Percentiles rank a stretch among this genome's conserved stretches.
Evolutionary conservation across 2,888 invertebrate genomes (phyloP).

Genomic region (Drosophila infuscata): DNA sequence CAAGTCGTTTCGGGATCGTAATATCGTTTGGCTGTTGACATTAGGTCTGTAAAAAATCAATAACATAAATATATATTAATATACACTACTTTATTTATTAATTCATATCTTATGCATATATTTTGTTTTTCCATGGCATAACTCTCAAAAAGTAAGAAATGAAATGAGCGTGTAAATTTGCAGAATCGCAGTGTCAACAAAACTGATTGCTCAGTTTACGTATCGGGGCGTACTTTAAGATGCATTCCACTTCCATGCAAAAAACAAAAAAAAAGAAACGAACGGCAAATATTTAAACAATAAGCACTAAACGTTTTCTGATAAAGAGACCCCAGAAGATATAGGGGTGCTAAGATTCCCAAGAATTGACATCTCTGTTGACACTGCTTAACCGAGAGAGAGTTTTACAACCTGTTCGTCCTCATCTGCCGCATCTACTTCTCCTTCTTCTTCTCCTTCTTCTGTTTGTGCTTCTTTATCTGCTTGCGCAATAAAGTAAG

Average conservation of each 20-base stretch:
- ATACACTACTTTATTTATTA: background rate
- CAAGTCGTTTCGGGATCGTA: conserved; percentile 90
- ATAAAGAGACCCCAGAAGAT: conserved; percentile 42
- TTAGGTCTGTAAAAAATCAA: conserved; percentile 87
- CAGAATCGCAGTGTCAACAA: conserved; percentile 57
- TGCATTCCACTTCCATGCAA: conserved; percentile 67
- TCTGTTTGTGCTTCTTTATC: conserved; percentile 5
- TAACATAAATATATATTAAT: conserved; percentile 5
- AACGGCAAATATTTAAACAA: conserved; percentile 65
- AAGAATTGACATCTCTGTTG: conserved; percentile 45
- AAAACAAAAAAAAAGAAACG: conserved; percentile 13
- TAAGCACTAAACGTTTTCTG: conserved; percentile 61
- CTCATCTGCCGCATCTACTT: conserved; percentile 3
- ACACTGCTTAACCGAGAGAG: background rate
- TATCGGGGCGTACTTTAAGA: conserved; percentile 48
- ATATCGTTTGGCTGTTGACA: conserved; percentile 89
- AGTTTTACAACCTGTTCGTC: conserved; percentile 46
- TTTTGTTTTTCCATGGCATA: conserved; percentile 4
- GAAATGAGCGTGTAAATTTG: conserved; percentile 30
- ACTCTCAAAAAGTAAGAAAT: conserved; percentile 20
- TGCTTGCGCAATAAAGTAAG: conserved; percentile 47
- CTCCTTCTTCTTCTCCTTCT: conserved; percentile 7
- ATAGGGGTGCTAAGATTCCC: conserved; percentile 47
- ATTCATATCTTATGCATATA: background rate
- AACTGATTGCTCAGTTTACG: conserved; percentile 61